Evolutionary conservation across 2,888 invertebrate genomes (phyloP).

Genomic region (Spisula solida): DNA sequence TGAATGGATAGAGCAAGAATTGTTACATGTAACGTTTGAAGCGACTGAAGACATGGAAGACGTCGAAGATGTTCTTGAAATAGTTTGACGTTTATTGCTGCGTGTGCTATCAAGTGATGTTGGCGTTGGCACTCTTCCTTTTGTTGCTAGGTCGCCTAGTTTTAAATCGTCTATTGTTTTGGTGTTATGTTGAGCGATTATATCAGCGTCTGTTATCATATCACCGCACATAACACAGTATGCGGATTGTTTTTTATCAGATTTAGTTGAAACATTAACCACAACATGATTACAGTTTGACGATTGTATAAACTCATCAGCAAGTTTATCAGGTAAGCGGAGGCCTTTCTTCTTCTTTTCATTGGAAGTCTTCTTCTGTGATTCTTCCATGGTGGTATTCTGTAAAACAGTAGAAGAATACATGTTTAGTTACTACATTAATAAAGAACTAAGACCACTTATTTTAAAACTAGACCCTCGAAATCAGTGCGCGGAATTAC

Average conservation of each 20-base stretch:
- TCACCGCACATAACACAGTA: slow-evolving; percentile 71
- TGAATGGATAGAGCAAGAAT: slow-evolving; percentile 62
- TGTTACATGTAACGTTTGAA: background rate
- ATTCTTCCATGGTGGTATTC: slow-evolving; percentile 10
- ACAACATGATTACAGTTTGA: slow-evolving; percentile 67
- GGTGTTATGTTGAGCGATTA: background rate
- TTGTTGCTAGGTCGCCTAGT: background rate
- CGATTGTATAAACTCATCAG: slow-evolving; percentile 57
- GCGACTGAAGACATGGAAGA: slow-evolving; percentile 19
- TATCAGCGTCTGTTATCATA: slow-evolving; percentile 30
- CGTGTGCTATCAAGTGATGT: background rate
- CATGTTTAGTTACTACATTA: too few relatives aligned
- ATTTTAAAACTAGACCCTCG: too few relatives aligned
- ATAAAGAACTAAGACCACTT: too few relatives aligned
- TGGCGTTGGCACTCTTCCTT: background rate
- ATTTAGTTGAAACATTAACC: slow-evolving; percentile 53
- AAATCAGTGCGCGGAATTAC: too few relatives aligned
- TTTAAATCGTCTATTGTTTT: slow-evolving; percentile 27
- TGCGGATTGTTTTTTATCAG: slow-evolving; percentile 31
- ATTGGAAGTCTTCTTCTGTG: background rate
- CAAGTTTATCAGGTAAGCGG: slow-evolving; percentile 11
- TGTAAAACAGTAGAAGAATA: background rate
- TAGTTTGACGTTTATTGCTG: slow-evolving; percentile 11
- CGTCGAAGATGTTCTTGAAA: slow-evolving; percentile 31
- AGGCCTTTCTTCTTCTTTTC: slow-evolving; percentile 35